A percentile compares a stretch with the other conserved stretches of the same genome.
These are phyloP conservation scores for Cuculus canorus DNA, from an alignment of 2,797 vertebrate genomes.

Conservation along the genomic window DNA sequence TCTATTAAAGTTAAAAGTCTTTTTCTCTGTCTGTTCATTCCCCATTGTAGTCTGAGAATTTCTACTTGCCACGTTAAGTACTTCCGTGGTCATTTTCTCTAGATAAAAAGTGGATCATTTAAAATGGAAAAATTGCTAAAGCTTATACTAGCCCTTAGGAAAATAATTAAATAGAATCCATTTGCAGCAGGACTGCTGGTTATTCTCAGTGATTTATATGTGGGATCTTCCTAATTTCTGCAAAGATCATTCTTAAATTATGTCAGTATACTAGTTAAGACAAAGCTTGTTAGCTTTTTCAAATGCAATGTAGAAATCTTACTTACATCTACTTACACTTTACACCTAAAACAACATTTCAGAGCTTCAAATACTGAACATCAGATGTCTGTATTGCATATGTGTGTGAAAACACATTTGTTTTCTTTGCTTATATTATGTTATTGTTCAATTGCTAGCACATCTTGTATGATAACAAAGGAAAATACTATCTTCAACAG, in stretches of 20 bases:
- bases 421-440: neutral
- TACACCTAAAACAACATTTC: neutral
- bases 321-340: neutral
- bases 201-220: neutral
- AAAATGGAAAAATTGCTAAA: neutral
- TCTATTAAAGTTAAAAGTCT: neutral
- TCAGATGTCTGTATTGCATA: neutral
- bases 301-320: neutral
- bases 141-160: neutral
- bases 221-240: neutral
- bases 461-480: slow-evolving; percentile 35
- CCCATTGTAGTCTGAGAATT: neutral
- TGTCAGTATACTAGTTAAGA: neutral
- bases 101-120: neutral
- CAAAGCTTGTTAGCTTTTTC: neutral
- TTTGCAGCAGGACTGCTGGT: neutral
- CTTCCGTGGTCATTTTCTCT: neutral
- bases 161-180: neutral
- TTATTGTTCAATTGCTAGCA: neutral
- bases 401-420: neutral
- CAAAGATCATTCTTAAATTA: neutral
- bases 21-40: neutral
- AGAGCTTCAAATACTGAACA: neutral
- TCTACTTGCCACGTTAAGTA: neutral
- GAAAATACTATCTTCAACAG: neutral